Evolutionary conservation across 30 jellyfish, hydroid and myxozoan genomes (phyloP).

Genomic region (Pseudorhiza aurosa): DNA sequence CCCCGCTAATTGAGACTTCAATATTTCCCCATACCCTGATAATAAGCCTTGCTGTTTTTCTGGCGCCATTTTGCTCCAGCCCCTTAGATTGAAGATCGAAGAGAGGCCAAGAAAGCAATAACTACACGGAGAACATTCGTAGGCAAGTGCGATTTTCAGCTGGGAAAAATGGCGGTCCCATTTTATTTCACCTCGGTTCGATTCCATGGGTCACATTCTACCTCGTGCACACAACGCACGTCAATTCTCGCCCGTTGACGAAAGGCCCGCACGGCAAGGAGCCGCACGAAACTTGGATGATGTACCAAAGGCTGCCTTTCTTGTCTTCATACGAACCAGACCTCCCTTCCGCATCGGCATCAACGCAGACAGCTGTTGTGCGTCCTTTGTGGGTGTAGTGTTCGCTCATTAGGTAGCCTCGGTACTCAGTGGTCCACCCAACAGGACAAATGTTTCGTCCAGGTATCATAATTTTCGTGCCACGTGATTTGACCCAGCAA

Average conservation of each 20-base stretch:
- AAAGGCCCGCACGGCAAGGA: slow-evolving; percentile 64
- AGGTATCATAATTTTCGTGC: slow-evolving; percentile 85
- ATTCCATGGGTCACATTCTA: too few species aligned
- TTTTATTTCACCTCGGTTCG: too few species aligned
- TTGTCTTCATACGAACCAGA: slow-evolving; percentile 9
- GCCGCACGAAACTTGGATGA: slow-evolving; percentile 43
- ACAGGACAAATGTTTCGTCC: slow-evolving; percentile 86
- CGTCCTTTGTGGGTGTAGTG: slow-evolving; percentile 76
- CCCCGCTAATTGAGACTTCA: too few species aligned
- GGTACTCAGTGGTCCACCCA: slow-evolving; percentile 86
- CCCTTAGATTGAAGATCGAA: too few species aligned
- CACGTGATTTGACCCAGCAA: slow-evolving; percentile 70
- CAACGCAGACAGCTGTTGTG: slow-evolving; percentile 91
- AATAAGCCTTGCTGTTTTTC: too few species aligned
- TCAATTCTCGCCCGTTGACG: slow-evolving; percentile 30
- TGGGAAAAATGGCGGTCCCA: too few species aligned
- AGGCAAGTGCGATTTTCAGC: too few species aligned
- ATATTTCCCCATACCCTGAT: too few species aligned
- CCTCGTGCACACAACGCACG: slow-evolving; percentile 64
- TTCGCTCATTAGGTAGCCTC: slow-evolving; percentile 86
- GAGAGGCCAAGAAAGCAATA: too few species aligned
- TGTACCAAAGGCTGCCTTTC: slow-evolving; percentile 55
- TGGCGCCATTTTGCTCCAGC: too few species aligned
- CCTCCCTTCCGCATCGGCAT: slow-evolving; percentile 51
- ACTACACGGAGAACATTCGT: too few species aligned